Conservation (phyloP, 2,797 vertebrate species). For the Pangasius macronema region DNA sequence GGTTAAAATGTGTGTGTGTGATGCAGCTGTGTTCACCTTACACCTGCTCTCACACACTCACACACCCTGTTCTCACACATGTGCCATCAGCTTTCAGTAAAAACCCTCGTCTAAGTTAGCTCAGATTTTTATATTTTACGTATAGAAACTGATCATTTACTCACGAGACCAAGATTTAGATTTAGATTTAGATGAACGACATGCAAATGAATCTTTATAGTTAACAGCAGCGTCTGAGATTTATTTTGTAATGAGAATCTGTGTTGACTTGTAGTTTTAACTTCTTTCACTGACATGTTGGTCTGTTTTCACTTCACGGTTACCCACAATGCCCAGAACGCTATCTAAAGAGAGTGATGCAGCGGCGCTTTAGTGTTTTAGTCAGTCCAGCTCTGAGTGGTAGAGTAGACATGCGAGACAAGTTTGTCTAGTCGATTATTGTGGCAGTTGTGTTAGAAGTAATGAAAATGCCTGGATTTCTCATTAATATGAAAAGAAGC, state of each 20-base stretch:
- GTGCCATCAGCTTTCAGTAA: conserved; percentile 38
- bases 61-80: conserved; percentile 25
- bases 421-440: too few relatives aligned
- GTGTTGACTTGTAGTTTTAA: neutral
- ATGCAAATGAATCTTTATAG: neutral
- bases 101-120: conserved; percentile 25
- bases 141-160: neutral
- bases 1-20: neutral
- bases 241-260: neutral
- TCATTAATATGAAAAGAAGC: neutral
- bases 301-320: neutral
- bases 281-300: neutral
- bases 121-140: neutral
- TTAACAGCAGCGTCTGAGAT: neutral
- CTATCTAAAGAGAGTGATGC: neutral
- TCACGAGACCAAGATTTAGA: neutral
- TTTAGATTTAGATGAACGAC: neutral
- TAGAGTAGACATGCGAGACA: too few relatives aligned
- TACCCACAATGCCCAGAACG: neutral
- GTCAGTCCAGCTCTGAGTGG: neutral
- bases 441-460: too few relatives aligned
- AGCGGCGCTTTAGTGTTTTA: neutral
- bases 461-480: too few relatives aligned
- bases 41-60: conserved; percentile 22
- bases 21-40: conserved; percentile 13